Evolutionary conservation across 2,888 invertebrate genomes (phyloP).

Genomic region (Polyploca ridens): DNA sequence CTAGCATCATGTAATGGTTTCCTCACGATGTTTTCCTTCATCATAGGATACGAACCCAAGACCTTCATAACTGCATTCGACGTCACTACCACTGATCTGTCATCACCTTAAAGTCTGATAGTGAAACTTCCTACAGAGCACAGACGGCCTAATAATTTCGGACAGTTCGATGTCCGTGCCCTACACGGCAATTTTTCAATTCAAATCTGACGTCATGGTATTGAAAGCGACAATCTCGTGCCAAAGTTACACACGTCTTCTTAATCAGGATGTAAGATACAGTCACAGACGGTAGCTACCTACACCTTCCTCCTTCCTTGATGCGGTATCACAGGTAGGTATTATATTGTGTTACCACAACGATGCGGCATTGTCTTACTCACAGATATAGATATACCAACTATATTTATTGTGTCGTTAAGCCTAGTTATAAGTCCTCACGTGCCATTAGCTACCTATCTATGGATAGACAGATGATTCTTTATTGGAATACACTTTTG

Average conservation of each 20-base stretch:
- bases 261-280: conserved; percentile 5
- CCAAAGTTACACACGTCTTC: background rate
- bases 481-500: background rate
- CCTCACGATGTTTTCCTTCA: too few relatives aligned
- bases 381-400: too few relatives aligned
- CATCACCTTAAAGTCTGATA: too few relatives aligned
- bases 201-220: too few relatives aligned
- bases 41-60: too few relatives aligned
- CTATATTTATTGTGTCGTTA: conserved; percentile 7
- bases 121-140: too few relatives aligned
- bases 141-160: too few relatives aligned
- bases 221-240: background rate
- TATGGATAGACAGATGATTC: background rate
- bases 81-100: too few relatives aligned
- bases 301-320: background rate
- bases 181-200: too few relatives aligned
- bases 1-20: too few relatives aligned
- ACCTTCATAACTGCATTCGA: too few relatives aligned
- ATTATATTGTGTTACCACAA: background rate
- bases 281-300: background rate
- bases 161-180: too few relatives aligned
- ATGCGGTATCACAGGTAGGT: background rate
- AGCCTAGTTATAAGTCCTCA: background rate
- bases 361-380: background rate
- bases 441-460: background rate